phyloP scores from a whole-genome alignment of 92 coral and sea anemone species.

The Nematostella vectensis region DNA sequence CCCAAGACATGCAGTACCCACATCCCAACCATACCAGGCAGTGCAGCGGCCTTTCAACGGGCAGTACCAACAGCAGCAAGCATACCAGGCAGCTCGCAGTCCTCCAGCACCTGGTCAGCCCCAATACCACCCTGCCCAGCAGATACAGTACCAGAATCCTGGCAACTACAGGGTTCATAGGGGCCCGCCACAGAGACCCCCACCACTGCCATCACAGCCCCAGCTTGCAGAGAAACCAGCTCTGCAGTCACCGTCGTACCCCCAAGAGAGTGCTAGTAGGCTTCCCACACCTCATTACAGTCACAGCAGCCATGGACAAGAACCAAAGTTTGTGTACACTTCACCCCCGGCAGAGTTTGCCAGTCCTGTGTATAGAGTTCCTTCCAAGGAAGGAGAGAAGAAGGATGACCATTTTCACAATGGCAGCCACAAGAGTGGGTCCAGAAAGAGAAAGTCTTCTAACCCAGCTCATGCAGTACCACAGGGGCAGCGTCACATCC shows the following conservation, averaged over 20 bases:
- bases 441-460: constrained; percentile 49
- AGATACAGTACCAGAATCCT: neutral
- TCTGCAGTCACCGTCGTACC: constrained; percentile 42
- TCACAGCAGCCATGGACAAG: constrained; percentile 32
- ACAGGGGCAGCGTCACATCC: constrained; percentile 25
- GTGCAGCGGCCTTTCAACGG: constrained; percentile 8
- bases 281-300: constrained; percentile 65
- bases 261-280: constrained; percentile 39
- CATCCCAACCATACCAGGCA: constrained; percentile 32
- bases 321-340: constrained; percentile 52
- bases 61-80: constrained; percentile 11
- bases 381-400: constrained; percentile 17
- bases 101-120: constrained; percentile 5
- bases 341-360: constrained; percentile 57
- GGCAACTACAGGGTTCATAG: neutral
- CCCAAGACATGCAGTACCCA: constrained; percentile 16
- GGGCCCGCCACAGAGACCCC: constrained; percentile 18
- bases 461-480: constrained; percentile 36
- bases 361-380: constrained; percentile 85
- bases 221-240: constrained; percentile 55
- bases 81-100: constrained; percentile 3
- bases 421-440: constrained; percentile 24
- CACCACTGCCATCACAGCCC: constrained; percentile 46
- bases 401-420: neutral
- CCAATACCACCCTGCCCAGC: constrained; percentile 8